Conservation (phyloP, 2,113 vertebrate genomes). For the Cariama cristata region DNA sequence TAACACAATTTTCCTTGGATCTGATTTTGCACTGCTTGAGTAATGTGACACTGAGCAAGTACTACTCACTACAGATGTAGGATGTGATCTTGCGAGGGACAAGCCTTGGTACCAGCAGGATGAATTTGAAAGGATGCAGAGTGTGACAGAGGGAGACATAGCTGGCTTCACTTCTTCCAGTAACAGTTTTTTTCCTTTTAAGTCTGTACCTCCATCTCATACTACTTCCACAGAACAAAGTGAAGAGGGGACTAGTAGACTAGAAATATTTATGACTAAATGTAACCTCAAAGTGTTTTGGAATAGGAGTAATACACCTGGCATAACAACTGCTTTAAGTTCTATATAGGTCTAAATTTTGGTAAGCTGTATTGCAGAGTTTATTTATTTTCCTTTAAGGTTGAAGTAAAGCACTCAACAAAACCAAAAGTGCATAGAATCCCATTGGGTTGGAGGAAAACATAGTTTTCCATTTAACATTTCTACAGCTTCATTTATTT, state of each 20-base stretch:
- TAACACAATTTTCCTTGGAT: neutral
- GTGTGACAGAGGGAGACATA: neutral
- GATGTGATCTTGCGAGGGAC: neutral
- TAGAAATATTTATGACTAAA: neutral
- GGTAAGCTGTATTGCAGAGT: neutral
- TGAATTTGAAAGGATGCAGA: neutral
- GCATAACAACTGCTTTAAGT: neutral
- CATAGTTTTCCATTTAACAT: slow-evolving; percentile 24
- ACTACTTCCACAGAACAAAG: neutral
- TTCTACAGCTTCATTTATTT: slow-evolving; percentile 22
- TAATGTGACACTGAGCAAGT: neutral
- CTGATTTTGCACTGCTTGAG: neutral
- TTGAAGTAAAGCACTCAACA: neutral
- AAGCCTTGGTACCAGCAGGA: neutral
- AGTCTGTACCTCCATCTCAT: neutral
- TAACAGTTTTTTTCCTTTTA: neutral
- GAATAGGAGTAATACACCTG: neutral
- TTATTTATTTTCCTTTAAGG: neutral
- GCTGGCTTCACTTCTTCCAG: neutral
- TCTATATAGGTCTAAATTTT: neutral
- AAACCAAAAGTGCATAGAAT: neutral
- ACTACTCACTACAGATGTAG: neutral
- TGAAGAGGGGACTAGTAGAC: neutral
- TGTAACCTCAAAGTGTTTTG: neutral
- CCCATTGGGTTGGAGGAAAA: neutral